A percentile compares a stretch with the other conserved stretches of the same genome.
phyloP scores from a whole-genome alignment of 2,113 vertebrate genomes.

The Saiga tatarica region DNA sequence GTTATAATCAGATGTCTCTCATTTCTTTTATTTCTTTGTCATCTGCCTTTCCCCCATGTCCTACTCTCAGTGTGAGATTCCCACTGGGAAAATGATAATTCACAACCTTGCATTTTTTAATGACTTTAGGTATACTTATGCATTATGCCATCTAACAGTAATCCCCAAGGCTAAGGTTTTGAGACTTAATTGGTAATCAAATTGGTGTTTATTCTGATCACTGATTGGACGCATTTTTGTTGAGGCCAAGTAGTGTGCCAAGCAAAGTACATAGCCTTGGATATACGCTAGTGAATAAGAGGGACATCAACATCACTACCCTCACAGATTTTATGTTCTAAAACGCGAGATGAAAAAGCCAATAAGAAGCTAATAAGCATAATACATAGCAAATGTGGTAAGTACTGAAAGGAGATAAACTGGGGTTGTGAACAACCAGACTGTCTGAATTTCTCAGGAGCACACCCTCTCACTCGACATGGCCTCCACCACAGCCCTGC shows the following conservation, averaged over 20 bases:
- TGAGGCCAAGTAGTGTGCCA: background rate
- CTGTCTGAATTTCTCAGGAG: accelerated
- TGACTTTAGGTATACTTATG: background rate
- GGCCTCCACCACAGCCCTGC: background rate
- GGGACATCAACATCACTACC: background rate
- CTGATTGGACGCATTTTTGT: background rate
- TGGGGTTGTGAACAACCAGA: background rate
- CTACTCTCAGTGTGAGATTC: background rate
- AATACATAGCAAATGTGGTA: background rate
- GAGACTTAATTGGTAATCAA: background rate
- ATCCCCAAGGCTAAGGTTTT: background rate
- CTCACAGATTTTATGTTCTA: background rate
- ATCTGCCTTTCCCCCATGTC: background rate
- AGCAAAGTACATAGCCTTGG: background rate
- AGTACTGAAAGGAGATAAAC: background rate
- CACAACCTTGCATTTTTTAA: background rate
- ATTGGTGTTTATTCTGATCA: background rate
- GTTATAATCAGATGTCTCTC: background rate
- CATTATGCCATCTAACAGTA: background rate
- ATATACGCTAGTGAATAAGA: background rate
- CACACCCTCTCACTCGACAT: background rate
- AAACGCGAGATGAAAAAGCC: background rate
- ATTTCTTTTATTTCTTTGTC: background rate
- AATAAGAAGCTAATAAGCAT: background rate
- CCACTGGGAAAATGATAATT: background rate